Evolutionary conservation across 2,888 invertebrate species (phyloP).

Genomic region (Drosophila villosipedis): DNA sequence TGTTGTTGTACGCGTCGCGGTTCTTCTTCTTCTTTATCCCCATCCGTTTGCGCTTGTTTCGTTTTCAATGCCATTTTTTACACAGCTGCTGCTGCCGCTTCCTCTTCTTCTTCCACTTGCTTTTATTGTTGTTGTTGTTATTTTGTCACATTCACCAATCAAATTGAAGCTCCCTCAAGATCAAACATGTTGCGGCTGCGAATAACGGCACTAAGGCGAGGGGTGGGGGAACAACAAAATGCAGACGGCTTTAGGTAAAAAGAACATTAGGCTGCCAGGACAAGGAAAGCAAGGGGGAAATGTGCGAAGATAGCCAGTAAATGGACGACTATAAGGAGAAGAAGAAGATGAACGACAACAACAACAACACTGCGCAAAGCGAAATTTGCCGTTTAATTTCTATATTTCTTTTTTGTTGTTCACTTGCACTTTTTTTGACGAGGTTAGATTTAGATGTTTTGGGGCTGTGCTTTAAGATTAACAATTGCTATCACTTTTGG

Average conservation of each 20-base stretch:
- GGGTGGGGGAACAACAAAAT: background rate
- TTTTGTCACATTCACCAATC: constrained; percentile 12
- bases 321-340: background rate
- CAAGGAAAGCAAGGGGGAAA: background rate
- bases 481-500: constrained; percentile 72
- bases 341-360: background rate
- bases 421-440: constrained; percentile 40
- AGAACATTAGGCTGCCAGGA: background rate
- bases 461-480: constrained; percentile 55
- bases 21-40: constrained; percentile 18
- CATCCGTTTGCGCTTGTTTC: constrained; percentile 15
- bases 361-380: constrained; percentile 16
- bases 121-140: constrained; percentile 18
- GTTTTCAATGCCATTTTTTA: constrained; percentile 53
- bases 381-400: constrained; percentile 27
- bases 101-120: constrained; percentile 13
- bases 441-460: constrained; percentile 2
- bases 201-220: background rate
- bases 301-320: background rate
- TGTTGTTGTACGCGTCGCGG: constrained; percentile 32
- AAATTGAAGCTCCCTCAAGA: constrained; percentile 21
- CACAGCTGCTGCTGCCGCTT: constrained; percentile 27
- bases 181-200: constrained; percentile 21
- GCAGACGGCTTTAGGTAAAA: background rate
- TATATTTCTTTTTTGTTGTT: constrained; percentile 1